These are phyloP conservation scores for Chromis chromis DNA, from an alignment of 2,797 vertebrate species.

Conservation along the genomic window DNA sequence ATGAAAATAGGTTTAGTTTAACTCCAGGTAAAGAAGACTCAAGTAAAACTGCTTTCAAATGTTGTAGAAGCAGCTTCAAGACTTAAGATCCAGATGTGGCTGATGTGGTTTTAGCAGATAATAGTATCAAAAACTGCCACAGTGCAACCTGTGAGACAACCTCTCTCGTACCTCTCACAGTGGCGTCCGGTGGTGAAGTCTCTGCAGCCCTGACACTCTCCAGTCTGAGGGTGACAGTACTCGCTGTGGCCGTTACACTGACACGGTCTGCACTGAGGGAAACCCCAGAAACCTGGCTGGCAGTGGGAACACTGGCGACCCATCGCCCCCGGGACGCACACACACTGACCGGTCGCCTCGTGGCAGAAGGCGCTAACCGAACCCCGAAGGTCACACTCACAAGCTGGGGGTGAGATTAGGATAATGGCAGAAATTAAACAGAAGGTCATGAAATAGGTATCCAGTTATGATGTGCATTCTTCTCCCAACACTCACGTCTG, in stretches of 20 bases:
- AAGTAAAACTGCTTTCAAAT: too few relatives aligned
- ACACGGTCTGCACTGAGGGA: constrained; percentile 92
- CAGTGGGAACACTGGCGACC: constrained; percentile 92
- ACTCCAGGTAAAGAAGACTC: too few relatives aligned
- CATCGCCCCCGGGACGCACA: constrained; percentile 87
- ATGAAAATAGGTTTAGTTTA: too few relatives aligned
- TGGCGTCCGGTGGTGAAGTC: constrained; percentile 90
- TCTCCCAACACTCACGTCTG: constrained; percentile 83
- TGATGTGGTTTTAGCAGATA: too few relatives aligned
- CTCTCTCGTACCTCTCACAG: constrained; percentile 89
- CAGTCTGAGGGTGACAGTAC: constrained; percentile 87
- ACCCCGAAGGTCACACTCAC: constrained; percentile 89
- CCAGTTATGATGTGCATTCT: too few relatives aligned
- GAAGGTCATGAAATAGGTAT: too few relatives aligned
- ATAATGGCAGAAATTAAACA: not conserved
- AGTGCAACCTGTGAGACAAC: too few relatives aligned
- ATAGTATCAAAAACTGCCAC: too few relatives aligned
- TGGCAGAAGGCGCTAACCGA: constrained; percentile 89
- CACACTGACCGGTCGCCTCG: constrained; percentile 89
- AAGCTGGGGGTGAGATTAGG: constrained; percentile 80
- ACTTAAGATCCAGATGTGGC: too few relatives aligned
- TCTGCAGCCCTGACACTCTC: constrained; percentile 91
- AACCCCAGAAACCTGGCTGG: constrained; percentile 93
- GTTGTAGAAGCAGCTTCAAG: too few relatives aligned
- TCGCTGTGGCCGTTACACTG: constrained; percentile 94